phyloP scores from a whole-genome alignment of 2,888 invertebrate genomes.

The Cataglyphis altisquamis region DNA sequence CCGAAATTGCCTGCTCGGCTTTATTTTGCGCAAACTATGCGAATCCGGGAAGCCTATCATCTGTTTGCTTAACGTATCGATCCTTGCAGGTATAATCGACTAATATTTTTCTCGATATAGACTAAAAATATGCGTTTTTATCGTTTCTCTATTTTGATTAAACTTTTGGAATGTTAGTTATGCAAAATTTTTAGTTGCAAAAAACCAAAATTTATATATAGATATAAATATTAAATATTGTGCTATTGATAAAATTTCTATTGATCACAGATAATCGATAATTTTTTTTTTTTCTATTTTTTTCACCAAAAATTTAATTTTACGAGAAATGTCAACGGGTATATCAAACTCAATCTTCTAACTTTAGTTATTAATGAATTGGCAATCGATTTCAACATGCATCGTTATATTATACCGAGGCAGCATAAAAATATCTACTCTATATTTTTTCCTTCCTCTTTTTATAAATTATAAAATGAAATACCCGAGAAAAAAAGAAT shows the following conservation, averaged over 20 bases:
- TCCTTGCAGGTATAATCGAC: constrained; percentile 20
- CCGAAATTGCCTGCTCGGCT: constrained; percentile 17
- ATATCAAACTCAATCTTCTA: constrained; percentile 9
- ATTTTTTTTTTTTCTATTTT: not conserved
- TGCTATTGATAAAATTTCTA: not conserved
- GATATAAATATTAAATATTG: not conserved
- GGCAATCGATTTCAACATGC: constrained; percentile 24
- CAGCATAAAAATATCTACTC: not conserved
- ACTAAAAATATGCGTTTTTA: not conserved
- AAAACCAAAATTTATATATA: not conserved
- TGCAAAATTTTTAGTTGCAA: not conserved
- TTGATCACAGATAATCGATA: not conserved
- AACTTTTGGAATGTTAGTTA: not conserved
- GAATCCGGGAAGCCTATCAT: constrained; percentile 47
- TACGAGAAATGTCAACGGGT: not conserved
- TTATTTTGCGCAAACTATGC: constrained; percentile 43
- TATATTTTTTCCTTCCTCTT: not conserved
- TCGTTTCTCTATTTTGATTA: not conserved
- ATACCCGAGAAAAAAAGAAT: not conserved
- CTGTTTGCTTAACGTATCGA: constrained; percentile 41
- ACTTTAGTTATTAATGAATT: constrained; percentile 16
- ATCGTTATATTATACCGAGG: not conserved
- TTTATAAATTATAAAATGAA: not conserved
- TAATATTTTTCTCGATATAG: constrained; percentile 29
- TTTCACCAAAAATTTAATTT: not conserved